Percentiles rank a stretch among this genome's conserved stretches.
These are phyloP conservation scores for Marmota flaviventris DNA, from an alignment of 2,113 vertebrate species.

Conservation along the genomic window DNA sequence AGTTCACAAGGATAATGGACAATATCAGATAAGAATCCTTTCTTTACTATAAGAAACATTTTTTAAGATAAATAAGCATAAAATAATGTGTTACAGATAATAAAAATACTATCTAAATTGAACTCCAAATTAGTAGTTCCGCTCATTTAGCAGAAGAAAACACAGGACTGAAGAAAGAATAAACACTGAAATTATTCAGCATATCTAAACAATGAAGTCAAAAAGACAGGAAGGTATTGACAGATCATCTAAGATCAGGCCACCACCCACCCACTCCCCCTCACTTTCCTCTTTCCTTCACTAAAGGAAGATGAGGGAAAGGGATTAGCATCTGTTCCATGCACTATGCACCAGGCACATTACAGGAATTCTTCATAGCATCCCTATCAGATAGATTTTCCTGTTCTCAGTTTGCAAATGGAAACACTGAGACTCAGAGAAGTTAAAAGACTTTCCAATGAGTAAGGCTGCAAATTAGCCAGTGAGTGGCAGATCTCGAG, in stretches of 20 bases:
- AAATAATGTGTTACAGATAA: slow-evolving; percentile 19
- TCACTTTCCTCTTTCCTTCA: neutral
- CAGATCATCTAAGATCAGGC: neutral
- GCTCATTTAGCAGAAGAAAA: neutral
- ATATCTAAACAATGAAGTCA: neutral
- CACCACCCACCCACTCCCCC: neutral
- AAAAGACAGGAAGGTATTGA: neutral
- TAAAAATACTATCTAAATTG: slow-evolving; percentile 13
- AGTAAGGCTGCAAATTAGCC: neutral
- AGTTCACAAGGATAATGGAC: neutral
- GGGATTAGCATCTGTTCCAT: neutral
- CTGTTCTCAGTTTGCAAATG: neutral
- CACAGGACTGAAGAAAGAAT: neutral
- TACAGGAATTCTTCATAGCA: neutral
- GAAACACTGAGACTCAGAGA: slow-evolving; percentile 15
- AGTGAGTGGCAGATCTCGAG: neutral
- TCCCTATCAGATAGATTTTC: neutral
- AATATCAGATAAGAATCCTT: neutral
- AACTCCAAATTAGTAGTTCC: neutral
- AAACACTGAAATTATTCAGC: neutral
- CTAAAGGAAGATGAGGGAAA: neutral
- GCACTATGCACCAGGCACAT: neutral
- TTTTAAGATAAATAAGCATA: slow-evolving; percentile 21
- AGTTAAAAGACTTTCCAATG: neutral
- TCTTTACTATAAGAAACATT: neutral